Evolutionary conservation across 2,797 vertebrate species (phyloP).

Genomic region (Myotis pilosus): DNA sequence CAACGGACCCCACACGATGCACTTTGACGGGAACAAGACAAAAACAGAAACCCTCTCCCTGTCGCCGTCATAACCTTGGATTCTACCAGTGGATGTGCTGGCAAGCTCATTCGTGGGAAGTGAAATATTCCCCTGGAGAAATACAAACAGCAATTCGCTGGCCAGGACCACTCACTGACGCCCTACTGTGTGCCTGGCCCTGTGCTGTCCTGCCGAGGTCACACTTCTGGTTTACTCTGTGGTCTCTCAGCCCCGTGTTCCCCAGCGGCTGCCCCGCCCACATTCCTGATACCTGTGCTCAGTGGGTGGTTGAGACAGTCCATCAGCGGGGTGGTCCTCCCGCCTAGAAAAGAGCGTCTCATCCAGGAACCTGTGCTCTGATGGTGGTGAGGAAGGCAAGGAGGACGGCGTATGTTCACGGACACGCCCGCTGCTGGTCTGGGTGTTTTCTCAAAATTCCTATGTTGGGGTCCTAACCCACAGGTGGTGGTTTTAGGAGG

Average conservation of each 20-base stretch:
- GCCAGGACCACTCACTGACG: background rate
- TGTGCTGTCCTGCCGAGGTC: background rate
- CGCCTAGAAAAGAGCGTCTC: background rate
- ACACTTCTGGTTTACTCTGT: background rate
- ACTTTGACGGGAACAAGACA: background rate
- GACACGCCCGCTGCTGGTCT: too few relatives aligned
- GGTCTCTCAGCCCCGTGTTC: background rate
- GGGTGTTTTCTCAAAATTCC: rapidly evolving
- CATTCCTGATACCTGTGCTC: background rate
- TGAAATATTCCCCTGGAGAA: background rate
- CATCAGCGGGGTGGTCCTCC: background rate
- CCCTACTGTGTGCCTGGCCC: background rate
- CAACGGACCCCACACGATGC: background rate
- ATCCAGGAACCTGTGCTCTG: background rate
- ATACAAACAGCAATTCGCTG: background rate
- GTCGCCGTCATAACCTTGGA: background rate
- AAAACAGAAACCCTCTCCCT: background rate
- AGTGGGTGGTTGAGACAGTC: background rate
- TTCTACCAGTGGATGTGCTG: background rate
- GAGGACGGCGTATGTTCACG: background rate
- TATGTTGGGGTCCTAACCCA: background rate
- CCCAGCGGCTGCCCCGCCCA: background rate
- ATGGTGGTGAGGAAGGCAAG: background rate
- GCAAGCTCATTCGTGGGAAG: background rate
- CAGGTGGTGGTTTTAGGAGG: background rate